These are phyloP conservation scores for Siniperca scherzeri DNA, from an alignment of 2,797 vertebrate genomes.

Conservation along the genomic window DNA sequence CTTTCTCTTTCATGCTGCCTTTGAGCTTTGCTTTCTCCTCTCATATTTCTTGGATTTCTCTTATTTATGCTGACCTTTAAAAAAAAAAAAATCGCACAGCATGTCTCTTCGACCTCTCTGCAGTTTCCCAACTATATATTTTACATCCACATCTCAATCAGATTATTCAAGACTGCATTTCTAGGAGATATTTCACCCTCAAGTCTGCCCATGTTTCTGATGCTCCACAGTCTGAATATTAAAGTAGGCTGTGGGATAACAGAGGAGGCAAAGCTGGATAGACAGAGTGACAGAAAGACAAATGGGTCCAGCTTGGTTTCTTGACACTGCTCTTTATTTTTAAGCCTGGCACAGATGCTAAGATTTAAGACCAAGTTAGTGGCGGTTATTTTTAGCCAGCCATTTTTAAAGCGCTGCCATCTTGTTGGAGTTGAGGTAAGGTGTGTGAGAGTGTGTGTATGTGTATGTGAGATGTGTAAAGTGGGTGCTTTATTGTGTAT, in stretches of 20 bases:
- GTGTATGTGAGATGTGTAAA: conserved; percentile 40
- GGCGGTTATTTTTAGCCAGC: conserved; percentile 90
- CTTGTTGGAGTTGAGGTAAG: conserved; percentile 77
- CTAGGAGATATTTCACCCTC: conserved; percentile 45
- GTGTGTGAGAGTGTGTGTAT: conserved; percentile 50
- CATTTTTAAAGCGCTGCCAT: conserved; percentile 86
- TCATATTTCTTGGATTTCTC: conserved; percentile 25
- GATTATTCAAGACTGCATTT: conserved; percentile 47
- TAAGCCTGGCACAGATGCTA: conserved; percentile 87
- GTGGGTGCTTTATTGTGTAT: conserved; percentile 53
- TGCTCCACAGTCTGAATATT: conserved; percentile 66
- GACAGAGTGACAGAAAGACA: conserved; percentile 85
- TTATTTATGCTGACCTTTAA: background rate
- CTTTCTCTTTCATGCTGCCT: conserved; percentile 36
- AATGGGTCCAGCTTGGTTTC: conserved; percentile 84
- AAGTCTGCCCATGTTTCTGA: conserved; percentile 42
- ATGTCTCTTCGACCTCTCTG: conserved; percentile 11
- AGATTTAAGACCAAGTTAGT: conserved; percentile 90
- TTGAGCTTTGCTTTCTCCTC: conserved; percentile 23
- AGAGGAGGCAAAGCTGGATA: conserved; percentile 72
- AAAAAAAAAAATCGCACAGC: background rate
- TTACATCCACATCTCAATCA: conserved; percentile 14
- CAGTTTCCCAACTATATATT: conserved; percentile 23
- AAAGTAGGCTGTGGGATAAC: conserved; percentile 71
- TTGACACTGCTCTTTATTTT: conserved; percentile 89